Evolutionary conservation across 1,140 invertebrate species (phyloP).

Genomic region (Mya arenaria): DNA sequence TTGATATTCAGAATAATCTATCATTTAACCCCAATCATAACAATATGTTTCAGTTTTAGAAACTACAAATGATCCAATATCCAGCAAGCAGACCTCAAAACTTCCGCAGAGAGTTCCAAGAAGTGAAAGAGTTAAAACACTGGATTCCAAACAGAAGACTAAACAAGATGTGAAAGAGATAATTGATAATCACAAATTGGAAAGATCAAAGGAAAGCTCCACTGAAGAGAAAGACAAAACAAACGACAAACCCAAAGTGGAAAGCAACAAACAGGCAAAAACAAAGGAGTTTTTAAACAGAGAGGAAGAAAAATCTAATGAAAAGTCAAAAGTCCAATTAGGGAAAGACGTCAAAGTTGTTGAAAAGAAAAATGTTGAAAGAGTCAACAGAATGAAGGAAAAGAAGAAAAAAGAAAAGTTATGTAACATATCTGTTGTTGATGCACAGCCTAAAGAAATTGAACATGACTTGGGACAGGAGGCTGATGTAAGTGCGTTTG

Average conservation of each 20-base stretch:
- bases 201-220: too few relatives aligned
- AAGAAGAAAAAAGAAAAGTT: neutral
- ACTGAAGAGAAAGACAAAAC: conserved; percentile 1
- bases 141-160: too few relatives aligned
- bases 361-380: neutral
- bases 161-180: too few relatives aligned
- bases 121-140: too few relatives aligned
- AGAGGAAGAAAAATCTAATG: neutral
- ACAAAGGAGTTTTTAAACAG: too few relatives aligned
- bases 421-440: neutral
- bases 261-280: neutral
- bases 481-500: conserved; percentile 47
- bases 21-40: too few relatives aligned
- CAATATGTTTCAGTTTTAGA: too few relatives aligned
- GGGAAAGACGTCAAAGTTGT: neutral
- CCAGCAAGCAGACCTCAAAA: too few relatives aligned
- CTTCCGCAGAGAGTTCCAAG: neutral
- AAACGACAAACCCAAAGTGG: neutral
- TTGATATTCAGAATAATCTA: too few relatives aligned
- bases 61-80: too few relatives aligned
- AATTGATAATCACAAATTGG: too few relatives aligned
- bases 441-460: neutral
- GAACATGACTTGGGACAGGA: neutral
- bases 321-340: neutral
- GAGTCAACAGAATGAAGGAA: too few relatives aligned